Conservation (phyloP, 2,888 invertebrate genomes). For the Caenorhabditis sp. region DNA sequence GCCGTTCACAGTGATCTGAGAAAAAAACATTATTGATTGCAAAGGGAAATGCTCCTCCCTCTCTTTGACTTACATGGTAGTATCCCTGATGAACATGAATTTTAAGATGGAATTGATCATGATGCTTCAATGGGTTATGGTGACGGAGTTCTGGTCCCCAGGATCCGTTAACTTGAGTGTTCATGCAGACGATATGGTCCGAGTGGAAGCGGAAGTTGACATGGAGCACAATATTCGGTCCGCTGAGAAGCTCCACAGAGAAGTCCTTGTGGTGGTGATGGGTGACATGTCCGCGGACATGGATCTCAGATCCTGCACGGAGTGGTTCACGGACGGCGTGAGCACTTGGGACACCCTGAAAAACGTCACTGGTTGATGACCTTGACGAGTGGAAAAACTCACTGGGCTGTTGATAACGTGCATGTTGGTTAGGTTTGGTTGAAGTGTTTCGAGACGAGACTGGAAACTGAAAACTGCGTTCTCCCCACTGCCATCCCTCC, state of each 20-base stretch:
- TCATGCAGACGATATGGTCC: conserved; percentile 70
- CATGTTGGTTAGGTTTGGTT: conserved; percentile 41
- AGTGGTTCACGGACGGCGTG: conserved; percentile 66
- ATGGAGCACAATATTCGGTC: conserved; percentile 74
- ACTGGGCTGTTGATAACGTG: conserved; percentile 69
- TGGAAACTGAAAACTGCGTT: conserved; percentile 42
- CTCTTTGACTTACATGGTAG: conserved; percentile 71
- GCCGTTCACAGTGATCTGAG: conserved; percentile 74
- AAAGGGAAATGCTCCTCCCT: no score
- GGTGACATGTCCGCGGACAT: conserved; percentile 68
- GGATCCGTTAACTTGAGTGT: conserved; percentile 58
- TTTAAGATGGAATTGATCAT: conserved; percentile 68
- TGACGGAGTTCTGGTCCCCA: conserved; percentile 73
- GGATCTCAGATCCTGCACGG: conserved; percentile 66
- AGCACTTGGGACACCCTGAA: conserved; percentile 64
- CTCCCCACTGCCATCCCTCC: conserved; percentile 10
- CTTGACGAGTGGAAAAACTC: conserved; percentile 23
- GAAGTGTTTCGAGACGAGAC: background rate
- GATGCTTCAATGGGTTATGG: conserved; percentile 72
- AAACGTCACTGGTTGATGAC: background rate
- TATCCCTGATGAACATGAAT: conserved; percentile 71
- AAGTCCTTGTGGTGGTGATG: conserved; percentile 74
- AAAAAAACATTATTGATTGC: no score
- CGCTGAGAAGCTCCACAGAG: conserved; percentile 74
- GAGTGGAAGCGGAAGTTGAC: conserved; percentile 74